Evolutionary conservation across 37 sponge, comb jelly and placozoan genomes (phyloP).

Genomic region (Cliona cf. orientalis): DNA sequence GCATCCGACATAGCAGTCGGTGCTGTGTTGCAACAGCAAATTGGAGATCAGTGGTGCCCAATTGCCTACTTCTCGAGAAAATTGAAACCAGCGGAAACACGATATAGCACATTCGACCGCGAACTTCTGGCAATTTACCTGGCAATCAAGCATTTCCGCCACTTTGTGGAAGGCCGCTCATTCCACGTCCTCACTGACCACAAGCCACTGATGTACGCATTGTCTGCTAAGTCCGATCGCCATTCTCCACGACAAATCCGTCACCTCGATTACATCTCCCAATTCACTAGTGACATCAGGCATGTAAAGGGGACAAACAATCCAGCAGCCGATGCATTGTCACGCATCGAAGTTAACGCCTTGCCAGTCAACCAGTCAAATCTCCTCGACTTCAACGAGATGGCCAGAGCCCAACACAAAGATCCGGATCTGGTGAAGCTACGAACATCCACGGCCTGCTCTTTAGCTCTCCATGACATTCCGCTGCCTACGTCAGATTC

Average conservation of each 20-base stretch:
- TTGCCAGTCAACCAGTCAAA: conserved; percentile 16
- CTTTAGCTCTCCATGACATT: conserved; percentile 35
- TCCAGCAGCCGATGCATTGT: conserved; percentile 68
- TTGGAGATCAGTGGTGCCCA: conserved; percentile 2
- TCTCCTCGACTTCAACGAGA: conserved; percentile 35
- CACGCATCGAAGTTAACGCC: conserved; percentile 58
- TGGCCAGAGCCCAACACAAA: conserved; percentile 45
- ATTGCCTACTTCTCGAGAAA: conserved; percentile 32
- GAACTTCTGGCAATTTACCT: conserved; percentile 61
- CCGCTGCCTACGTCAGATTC: conserved; percentile 11
- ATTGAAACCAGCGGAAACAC: conserved; percentile 47
- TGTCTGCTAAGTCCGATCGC: conserved; percentile 25
- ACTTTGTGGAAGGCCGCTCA: conserved; percentile 60
- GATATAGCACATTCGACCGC: conserved; percentile 68
- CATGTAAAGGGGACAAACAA: conserved; percentile 61
- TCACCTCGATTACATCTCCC: conserved; percentile 63
- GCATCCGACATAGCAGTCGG: conserved; percentile 62
- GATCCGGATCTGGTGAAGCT: conserved; percentile 32
- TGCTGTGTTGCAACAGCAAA: conserved; percentile 18
- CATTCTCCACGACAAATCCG: conserved; percentile 61
- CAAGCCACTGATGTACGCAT: conserved; percentile 62
- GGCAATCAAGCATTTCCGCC: conserved; percentile 52
- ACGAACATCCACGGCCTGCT: conserved; percentile 13
- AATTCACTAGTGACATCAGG: conserved; percentile 65
- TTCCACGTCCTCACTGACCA: conserved; percentile 69